phyloP scores from a whole-genome alignment of 2,888 invertebrate species.

The Cataglyphis albicans region DNA sequence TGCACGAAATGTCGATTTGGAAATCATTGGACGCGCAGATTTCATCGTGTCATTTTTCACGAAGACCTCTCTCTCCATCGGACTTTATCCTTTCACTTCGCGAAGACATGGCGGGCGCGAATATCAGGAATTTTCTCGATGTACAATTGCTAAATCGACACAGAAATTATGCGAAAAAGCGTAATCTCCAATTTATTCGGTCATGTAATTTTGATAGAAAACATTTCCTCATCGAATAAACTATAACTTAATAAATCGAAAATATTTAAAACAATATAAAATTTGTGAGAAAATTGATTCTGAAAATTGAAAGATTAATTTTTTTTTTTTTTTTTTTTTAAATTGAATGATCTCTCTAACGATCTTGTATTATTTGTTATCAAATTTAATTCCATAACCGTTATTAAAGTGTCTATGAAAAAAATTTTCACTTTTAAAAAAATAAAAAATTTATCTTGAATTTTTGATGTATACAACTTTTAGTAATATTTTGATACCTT shows the following conservation, averaged over 20 bases:
- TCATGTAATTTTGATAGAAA: not conserved
- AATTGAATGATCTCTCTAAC: not conserved
- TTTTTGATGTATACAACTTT: not conserved
- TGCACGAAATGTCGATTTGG: constrained; percentile 18
- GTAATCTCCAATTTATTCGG: not conserved
- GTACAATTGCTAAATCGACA: constrained; percentile 32
- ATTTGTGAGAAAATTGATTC: not conserved
- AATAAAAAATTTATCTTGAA: constrained; percentile 1
- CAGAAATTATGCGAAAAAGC: not conserved
- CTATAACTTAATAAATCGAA: not conserved
- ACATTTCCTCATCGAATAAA: not conserved
- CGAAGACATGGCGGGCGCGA: constrained; percentile 42
- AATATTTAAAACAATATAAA: not conserved
- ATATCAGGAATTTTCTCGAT: constrained; percentile 43
- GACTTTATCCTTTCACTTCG: constrained; percentile 70
- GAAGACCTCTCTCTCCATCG: constrained; percentile 27
- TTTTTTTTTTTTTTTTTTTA: not conserved
- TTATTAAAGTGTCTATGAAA: not conserved
- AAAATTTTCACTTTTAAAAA: not conserved
- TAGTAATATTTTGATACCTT: not conserved
- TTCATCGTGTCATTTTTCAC: constrained; percentile 55
- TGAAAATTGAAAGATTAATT: not conserved
- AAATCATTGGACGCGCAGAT: not conserved
- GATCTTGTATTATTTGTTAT: not conserved
- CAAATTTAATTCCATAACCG: not conserved